Evolutionary conservation across 2,113 vertebrate genomes (phyloP).

Genomic region (Sterrhoptilus dennistouni): DNA sequence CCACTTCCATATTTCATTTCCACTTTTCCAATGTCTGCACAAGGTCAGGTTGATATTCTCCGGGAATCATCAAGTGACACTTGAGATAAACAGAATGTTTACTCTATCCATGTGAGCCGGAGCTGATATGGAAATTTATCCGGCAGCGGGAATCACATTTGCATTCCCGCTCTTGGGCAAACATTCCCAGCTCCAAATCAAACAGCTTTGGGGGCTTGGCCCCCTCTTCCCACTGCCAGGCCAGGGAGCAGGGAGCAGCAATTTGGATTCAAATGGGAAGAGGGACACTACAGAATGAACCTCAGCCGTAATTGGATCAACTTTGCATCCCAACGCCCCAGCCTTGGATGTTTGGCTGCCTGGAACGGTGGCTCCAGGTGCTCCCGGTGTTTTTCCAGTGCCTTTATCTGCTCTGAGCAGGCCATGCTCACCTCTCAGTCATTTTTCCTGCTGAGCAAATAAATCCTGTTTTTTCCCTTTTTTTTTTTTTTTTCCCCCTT

Average conservation of each 20-base stretch:
- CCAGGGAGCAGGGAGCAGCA: constrained; percentile 86
- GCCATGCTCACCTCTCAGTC: constrained; percentile 79
- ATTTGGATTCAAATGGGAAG: constrained; percentile 96
- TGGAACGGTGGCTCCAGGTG: constrained; percentile 75
- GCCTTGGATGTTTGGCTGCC: constrained; percentile 87
- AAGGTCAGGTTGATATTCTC: constrained; percentile 99
- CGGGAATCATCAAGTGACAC: constrained; percentile 99
- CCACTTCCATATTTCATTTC: constrained; percentile 91
- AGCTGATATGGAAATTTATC: constrained; percentile 99
- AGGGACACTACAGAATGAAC: constrained; percentile 79
- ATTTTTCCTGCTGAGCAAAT: constrained; percentile 83
- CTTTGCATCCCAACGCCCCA: constrained; percentile 82
- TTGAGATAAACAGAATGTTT: constrained; percentile 99
- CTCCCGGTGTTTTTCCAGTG: constrained; percentile 78
- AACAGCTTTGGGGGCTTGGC: constrained; percentile 82
- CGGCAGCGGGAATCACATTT: constrained; percentile 99
- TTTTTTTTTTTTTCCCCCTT: neutral
- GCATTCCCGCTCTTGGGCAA: constrained; percentile 99
- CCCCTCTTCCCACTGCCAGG: constrained; percentile 93
- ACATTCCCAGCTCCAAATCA: constrained; percentile 98
- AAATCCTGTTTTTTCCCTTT: constrained; percentile 45
- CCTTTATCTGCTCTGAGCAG: constrained; percentile 92
- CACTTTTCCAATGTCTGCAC: constrained; percentile 88
- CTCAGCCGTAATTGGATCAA: constrained; percentile 93
- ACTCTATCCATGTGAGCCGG: constrained; percentile 95